Percentiles rank a stretch among this genome's conserved stretches.
Conservation (phyloP, 2,797 vertebrate genomes). For the Pipistrellus pipistrellus region DNA sequence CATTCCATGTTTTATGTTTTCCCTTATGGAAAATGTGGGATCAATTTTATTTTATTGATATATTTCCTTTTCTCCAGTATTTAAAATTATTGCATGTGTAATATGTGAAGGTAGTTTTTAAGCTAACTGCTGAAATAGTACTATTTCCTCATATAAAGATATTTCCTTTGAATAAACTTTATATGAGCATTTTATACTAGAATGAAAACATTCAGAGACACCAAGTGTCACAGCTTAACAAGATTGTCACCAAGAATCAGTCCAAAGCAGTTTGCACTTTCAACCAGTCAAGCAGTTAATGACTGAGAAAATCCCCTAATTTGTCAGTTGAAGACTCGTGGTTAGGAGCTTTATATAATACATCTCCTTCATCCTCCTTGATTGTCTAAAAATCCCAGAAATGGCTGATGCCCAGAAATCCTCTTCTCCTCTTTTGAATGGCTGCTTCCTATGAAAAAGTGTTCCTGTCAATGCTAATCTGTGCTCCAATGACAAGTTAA, state of each 20-base stretch:
- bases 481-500: background rate
- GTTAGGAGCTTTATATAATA: background rate
- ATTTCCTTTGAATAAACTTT: conserved; percentile 29
- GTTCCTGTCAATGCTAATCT: background rate
- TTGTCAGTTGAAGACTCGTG: conserved; percentile 45
- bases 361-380: background rate
- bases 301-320: conserved; percentile 64
- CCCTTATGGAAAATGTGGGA: background rate
- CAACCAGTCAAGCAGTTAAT: conserved; percentile 62
- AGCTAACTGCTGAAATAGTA: background rate
- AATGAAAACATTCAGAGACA: conserved; percentile 45
- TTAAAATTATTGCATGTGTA: background rate
- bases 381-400: background rate
- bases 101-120: background rate
- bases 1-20: background rate
- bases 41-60: background rate
- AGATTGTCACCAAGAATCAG: conserved; percentile 58
- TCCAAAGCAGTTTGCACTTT: conserved; percentile 18
- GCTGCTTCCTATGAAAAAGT: background rate
- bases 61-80: background rate
- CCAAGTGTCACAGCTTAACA: conserved; percentile 45
- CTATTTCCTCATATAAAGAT: background rate
- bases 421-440: conserved; percentile 5
- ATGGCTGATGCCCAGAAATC: background rate
- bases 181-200: background rate